Evolutionary conservation across 2,113 vertebrate genomes (phyloP).

Genomic region (Otus sunia): DNA sequence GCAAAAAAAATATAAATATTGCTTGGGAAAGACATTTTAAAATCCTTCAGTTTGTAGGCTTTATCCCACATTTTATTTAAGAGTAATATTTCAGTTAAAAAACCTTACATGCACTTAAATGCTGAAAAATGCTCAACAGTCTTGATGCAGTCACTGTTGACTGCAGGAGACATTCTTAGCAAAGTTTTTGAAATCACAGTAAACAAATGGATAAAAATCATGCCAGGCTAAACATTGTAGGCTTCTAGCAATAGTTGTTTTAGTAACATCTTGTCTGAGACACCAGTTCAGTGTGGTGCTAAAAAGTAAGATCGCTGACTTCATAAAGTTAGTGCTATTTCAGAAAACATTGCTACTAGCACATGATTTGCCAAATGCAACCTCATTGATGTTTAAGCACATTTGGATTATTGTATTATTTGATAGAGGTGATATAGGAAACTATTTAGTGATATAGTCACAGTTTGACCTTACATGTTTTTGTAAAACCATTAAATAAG

Average conservation of each 20-base stretch:
- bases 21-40: not conserved
- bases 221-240: slow-evolving; percentile 15
- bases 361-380: not conserved
- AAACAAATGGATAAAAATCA: slow-evolving; percentile 31
- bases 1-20: not conserved
- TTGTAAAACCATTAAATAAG: not conserved
- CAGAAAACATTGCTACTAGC: not conserved
- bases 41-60: not conserved
- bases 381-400: not conserved
- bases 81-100: not conserved
- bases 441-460: not conserved
- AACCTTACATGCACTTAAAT: not conserved
- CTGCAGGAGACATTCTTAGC: not conserved
- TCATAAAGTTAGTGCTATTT: slow-evolving; percentile 8
- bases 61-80: not conserved
- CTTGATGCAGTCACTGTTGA: not conserved
- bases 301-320: not conserved
- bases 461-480: not conserved
- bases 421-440: not conserved
- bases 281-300: not conserved
- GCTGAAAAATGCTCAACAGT: not conserved
- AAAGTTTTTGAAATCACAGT: not conserved
- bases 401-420: not conserved
- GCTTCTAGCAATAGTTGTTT: slow-evolving; percentile 25
- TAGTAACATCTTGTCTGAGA: slow-evolving; percentile 36